Conservation (phyloP, 2,888 invertebrate genomes). For the Phyto melanocephala region DNA sequence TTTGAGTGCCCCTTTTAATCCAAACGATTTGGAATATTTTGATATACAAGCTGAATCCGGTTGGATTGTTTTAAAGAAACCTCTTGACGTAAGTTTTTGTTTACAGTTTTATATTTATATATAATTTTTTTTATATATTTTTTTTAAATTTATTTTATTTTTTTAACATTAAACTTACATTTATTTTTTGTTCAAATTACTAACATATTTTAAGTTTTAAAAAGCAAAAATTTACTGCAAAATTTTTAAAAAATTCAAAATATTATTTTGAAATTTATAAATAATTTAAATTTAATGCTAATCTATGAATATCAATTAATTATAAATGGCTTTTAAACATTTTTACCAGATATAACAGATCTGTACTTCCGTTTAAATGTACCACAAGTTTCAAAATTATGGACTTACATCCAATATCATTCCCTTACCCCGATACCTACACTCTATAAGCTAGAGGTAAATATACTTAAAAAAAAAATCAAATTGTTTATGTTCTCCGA, state of each 20-base stretch:
- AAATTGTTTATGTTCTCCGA: too few species aligned
- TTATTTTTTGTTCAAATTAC: conserved; percentile 31
- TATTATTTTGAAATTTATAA: too few species aligned
- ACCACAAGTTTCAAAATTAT: too few species aligned
- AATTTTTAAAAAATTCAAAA: background rate
- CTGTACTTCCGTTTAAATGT: too few species aligned
- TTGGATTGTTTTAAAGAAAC: conserved; percentile 97
- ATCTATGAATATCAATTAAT: too few species aligned
- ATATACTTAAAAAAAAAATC: too few species aligned
- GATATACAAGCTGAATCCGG: conserved; percentile 98
- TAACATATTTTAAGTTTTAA: conserved; percentile 2
- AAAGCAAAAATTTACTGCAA: conserved; percentile 27
- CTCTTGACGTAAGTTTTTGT: conserved; percentile 94
- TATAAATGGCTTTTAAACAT: too few species aligned
- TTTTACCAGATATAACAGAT: too few species aligned
- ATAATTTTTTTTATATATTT: conserved; percentile 13
- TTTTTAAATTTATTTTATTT: conserved; percentile 12
- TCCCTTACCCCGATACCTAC: too few species aligned
- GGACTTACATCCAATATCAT: too few species aligned
- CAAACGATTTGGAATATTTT: conserved; percentile 95
- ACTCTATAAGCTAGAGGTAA: too few species aligned
- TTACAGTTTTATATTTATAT: conserved; percentile 21
- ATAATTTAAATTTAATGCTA: too few species aligned
- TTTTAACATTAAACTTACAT: background rate
- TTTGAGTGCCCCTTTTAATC: conserved; percentile 92